phyloP scores from a whole-genome alignment of 2,797 vertebrate genomes.

The Rousettus madagascariensis region DNA sequence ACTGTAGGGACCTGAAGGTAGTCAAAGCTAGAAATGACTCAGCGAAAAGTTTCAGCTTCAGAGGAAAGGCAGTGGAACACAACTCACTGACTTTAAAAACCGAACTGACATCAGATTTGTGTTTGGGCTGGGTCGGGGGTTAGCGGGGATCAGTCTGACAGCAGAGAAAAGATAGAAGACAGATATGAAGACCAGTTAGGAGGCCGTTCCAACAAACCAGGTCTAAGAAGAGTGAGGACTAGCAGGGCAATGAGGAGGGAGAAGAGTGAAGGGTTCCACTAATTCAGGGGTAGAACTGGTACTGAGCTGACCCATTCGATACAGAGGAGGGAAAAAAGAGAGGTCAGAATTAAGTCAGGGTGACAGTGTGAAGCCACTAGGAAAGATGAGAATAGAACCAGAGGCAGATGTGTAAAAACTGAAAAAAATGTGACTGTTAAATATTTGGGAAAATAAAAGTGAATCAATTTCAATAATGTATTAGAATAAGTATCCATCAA shows the following conservation, averaged over 20 bases:
- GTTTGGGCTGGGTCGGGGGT: not conserved
- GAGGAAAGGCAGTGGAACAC: not conserved
- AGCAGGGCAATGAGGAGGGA: not conserved
- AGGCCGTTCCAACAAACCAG: not conserved
- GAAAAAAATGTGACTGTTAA: not conserved
- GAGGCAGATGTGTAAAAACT: not conserved
- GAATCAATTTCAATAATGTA: not conserved
- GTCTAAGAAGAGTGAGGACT: not conserved
- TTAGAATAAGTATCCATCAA: not conserved
- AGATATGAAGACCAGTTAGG: not conserved
- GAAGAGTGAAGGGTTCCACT: not conserved
- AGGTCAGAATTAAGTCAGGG: not conserved
- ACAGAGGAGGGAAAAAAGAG: not conserved
- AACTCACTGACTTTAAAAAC: not conserved
- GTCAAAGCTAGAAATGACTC: not conserved
- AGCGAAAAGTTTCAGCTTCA: not conserved
- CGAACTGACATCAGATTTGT: not conserved
- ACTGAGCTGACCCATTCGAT: not conserved
- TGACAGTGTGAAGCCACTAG: not conserved
- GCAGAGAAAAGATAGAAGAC: not conserved
- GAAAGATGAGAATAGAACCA: not conserved
- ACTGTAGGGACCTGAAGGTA: not conserved
- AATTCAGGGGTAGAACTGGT: not conserved
- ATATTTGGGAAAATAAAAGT: not conserved
- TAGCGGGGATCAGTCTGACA: not conserved